Evolutionary conservation across 2,113 vertebrate species (phyloP).

Genomic region (Nannospalax galili): DNA sequence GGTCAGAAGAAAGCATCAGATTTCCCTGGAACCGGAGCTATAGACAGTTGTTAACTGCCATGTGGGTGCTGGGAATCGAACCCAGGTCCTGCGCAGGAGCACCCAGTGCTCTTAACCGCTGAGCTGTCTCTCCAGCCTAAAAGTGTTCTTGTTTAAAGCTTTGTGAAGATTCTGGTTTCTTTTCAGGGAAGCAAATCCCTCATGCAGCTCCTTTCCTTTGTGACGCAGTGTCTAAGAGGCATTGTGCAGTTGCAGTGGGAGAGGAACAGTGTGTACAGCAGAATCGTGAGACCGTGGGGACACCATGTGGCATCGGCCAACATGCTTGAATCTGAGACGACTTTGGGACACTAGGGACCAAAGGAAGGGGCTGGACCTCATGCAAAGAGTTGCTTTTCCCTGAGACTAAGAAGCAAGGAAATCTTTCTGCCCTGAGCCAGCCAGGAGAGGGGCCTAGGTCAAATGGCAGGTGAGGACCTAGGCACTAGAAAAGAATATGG

Average conservation of each 20-base stretch:
- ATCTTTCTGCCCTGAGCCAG: neutral
- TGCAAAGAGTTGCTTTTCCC: neutral
- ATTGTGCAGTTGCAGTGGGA: neutral
- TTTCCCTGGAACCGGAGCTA: no score
- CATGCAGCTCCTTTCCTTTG: neutral
- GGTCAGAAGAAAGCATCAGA: no score
- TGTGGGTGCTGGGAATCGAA: no score
- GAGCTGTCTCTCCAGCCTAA: no score
- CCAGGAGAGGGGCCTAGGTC: no score
- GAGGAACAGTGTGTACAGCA: neutral
- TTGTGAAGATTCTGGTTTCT: neutral
- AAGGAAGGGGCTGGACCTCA: neutral
- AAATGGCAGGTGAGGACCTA: neutral
- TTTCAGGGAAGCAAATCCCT: neutral
- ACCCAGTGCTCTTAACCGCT: no score
- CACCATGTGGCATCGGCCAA: neutral
- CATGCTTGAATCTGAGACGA: neutral
- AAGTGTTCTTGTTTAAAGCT: neutral
- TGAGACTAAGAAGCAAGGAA: neutral
- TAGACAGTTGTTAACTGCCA: no score
- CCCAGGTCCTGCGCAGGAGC: no score
- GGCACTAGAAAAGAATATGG: neutral
- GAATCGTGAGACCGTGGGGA: neutral
- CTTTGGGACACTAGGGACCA: neutral
- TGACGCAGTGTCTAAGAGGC: neutral